Evolutionary conservation across 1,140 invertebrate species (phyloP).

Genomic region (Cylas formicarius): DNA sequence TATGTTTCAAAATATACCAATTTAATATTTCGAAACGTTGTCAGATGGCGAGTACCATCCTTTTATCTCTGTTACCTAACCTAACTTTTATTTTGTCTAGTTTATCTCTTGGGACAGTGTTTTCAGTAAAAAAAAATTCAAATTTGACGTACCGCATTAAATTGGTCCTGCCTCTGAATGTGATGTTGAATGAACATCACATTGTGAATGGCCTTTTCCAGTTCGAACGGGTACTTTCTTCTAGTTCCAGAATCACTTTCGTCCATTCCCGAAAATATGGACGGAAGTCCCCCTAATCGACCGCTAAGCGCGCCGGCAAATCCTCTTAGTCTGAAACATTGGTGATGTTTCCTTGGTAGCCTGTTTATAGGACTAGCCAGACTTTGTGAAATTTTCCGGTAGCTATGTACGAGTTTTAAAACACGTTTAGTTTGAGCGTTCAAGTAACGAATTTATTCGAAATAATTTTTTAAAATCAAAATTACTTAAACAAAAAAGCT

Average conservation of each 20-base stretch:
- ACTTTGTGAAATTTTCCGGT: too few species aligned
- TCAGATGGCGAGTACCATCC: too few species aligned
- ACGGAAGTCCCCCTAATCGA: conserved; percentile 61
- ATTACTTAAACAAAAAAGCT: too few species aligned
- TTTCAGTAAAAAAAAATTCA: not conserved
- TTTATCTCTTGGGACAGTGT: not conserved
- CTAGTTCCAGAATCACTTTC: conserved; percentile 71
- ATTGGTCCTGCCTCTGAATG: conserved; percentile 86
- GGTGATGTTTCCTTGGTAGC: too few species aligned
- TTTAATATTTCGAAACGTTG: not conserved
- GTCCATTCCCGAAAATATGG: conserved; percentile 71
- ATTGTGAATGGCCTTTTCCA: conserved; percentile 89
- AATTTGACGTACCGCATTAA: conserved; percentile 69
- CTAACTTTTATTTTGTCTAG: too few species aligned
- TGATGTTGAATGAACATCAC: conserved; percentile 94
- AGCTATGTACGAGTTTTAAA: too few species aligned
- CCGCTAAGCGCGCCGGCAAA: conserved; percentile 60
- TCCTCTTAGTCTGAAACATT: conserved; percentile 55
- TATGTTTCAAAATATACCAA: not conserved
- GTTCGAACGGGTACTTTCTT: conserved; percentile 84
- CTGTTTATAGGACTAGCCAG: too few species aligned
- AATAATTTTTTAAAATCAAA: too few species aligned
- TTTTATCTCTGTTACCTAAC: too few species aligned
- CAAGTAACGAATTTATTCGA: too few species aligned
- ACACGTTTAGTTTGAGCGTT: too few species aligned